phyloP scores from a whole-genome alignment of 92 coral and sea anemone species.

The Paragorgia papillata region DNA sequence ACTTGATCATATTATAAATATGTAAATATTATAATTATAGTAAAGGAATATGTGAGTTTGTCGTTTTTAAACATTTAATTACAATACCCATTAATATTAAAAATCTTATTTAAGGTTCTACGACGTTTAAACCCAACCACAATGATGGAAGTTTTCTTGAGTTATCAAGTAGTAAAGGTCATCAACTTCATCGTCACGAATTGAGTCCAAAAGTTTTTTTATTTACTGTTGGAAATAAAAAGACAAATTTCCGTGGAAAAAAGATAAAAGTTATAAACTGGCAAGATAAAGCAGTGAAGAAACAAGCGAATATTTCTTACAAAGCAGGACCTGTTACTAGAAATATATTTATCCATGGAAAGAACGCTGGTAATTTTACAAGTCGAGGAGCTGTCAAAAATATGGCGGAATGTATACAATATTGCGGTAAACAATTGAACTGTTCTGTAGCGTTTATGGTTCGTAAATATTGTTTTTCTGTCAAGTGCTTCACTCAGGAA shows the following conservation, averaged over 20 bases:
- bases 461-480: slow-evolving; percentile 86
- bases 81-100: too few species aligned
- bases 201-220: too few species aligned
- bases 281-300: slow-evolving; percentile 61
- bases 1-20: too few species aligned
- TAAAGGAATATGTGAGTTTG: too few species aligned
- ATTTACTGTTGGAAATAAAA: too few species aligned
- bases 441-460: slow-evolving; percentile 95
- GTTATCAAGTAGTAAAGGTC: background rate
- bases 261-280: slow-evolving; percentile 62
- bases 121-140: background rate
- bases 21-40: too few species aligned
- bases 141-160: background rate
- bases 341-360: slow-evolving; percentile 76
- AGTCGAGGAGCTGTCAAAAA: slow-evolving; percentile 71
- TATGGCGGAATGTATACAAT: slow-evolving; percentile 73
- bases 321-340: slow-evolving; percentile 65
- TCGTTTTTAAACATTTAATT: too few species aligned
- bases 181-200: too few species aligned
- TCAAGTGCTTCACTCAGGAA: slow-evolving; percentile 68
- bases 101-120: slow-evolving; percentile 11
- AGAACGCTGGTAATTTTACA: slow-evolving; percentile 79
- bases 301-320: slow-evolving; percentile 46
- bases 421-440: slow-evolving; percentile 72
- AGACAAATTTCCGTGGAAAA: too few species aligned